Evolutionary conservation across 92 coral and sea anemone species (phyloP).

Genomic region (Zoanthus solanderi): DNA sequence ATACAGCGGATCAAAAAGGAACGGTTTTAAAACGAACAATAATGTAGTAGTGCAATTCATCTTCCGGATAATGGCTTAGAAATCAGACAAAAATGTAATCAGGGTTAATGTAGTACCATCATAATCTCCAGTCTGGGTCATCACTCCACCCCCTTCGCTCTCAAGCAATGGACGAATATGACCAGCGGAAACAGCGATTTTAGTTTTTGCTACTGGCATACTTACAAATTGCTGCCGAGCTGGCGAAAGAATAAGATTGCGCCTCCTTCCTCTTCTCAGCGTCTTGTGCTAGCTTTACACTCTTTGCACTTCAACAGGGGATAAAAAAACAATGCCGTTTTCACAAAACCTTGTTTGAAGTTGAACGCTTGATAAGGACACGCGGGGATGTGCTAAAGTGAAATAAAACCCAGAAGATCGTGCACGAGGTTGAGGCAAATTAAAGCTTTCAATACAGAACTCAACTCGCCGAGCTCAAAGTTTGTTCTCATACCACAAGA

Average conservation of each 20-base stretch:
- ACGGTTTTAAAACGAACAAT: not conserved
- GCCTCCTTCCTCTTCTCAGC: not conserved
- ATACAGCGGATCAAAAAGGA: not conserved
- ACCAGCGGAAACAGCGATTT: not conserved
- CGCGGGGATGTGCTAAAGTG: not conserved
- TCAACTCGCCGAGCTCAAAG: not conserved
- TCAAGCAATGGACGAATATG: not conserved
- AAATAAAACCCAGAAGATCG: not conserved
- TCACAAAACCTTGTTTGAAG: not conserved
- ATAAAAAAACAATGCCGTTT: not conserved
- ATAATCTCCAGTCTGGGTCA: not conserved
- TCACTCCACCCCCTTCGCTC: slow-evolving; percentile 25
- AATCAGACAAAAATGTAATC: slow-evolving; percentile 24
- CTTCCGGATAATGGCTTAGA: slow-evolving; percentile 34
- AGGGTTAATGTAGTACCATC: slow-evolving; percentile 13
- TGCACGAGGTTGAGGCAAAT: not conserved
- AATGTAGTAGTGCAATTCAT: slow-evolving; percentile 23
- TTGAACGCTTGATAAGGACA: not conserved
- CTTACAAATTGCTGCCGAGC: not conserved
- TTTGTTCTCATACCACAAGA: slow-evolving; percentile 35
- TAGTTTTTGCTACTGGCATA: not conserved
- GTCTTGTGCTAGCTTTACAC: not conserved
- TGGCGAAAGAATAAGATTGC: not conserved
- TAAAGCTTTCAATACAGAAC: not conserved
- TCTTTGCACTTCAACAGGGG: slow-evolving; percentile 1